A percentile compares a stretch with the other conserved stretches of the same genome.
Evolutionary conservation across 2,888 invertebrate genomes (phyloP).

Genomic region (Herminia tarsipennalis): DNA sequence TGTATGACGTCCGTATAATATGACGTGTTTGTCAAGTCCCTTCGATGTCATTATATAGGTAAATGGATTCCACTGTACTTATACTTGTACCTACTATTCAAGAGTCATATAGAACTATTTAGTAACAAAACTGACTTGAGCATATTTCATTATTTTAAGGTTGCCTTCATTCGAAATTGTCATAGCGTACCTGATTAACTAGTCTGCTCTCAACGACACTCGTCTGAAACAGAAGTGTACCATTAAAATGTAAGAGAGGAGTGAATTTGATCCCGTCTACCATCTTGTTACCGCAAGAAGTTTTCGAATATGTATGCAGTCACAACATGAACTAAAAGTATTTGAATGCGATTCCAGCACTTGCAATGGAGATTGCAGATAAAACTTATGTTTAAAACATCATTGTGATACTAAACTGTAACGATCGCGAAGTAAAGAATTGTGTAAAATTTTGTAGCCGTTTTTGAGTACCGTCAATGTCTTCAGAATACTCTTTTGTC

Average conservation of each 20-base stretch:
- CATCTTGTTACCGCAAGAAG: not conserved
- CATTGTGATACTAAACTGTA: slow-evolving; percentile 21
- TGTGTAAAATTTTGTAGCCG: slow-evolving; percentile 9
- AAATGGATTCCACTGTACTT: too few species aligned
- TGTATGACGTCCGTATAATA: too few species aligned
- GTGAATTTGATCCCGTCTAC: not conserved
- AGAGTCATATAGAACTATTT: too few species aligned
- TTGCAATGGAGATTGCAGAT: slow-evolving; percentile 25
- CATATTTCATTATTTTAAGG: too few species aligned
- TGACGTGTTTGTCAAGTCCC: too few species aligned
- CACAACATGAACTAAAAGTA: slow-evolving; percentile 3
- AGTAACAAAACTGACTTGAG: too few species aligned
- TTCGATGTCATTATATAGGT: too few species aligned
- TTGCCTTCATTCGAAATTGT: too few species aligned
- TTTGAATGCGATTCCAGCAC: slow-evolving; percentile 4
- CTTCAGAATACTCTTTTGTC: not conserved
- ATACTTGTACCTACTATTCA: too few species aligned
- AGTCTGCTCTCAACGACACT: too few species aligned
- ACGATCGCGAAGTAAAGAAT: slow-evolving; percentile 12
- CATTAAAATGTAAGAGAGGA: slow-evolving; percentile 7
- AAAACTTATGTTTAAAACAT: slow-evolving; percentile 35
- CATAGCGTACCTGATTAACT: too few species aligned
- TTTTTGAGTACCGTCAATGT: slow-evolving; percentile 1
- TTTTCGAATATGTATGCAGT: not conserved
- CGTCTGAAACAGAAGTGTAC: not conserved